Base-by-base conservation (phyloP, 92 coral and sea anemone species). In the Porites evermanni region DNA sequence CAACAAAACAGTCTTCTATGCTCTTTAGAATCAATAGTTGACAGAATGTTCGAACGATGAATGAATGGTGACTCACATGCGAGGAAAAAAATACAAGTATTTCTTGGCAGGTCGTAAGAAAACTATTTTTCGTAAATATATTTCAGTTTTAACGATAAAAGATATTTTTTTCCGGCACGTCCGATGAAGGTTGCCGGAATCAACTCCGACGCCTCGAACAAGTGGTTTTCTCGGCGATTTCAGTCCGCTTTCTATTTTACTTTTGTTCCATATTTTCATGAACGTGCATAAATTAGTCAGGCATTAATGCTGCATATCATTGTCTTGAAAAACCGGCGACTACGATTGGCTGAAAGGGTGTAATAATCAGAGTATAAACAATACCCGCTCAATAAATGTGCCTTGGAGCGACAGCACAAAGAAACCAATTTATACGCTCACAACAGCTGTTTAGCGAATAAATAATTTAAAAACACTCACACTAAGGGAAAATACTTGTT, bases 361-460 rank as follows among this genome's bases (percentile, higher is more conserved):
- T 81, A 81, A 77, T 91, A 64, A 77, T 74, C 79, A 64, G 59
- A 81, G 53, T 66, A 87, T 83, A 87, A 91, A 91, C 91, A 91
- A 72, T 47, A 83, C 78, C 76, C 72, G 73, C 72, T 54, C 18
- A 77, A 23, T 84, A 68, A 84, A 84, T 84, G 88, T 74, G 19
- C 32, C 67, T 66, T 53, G 23, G 83, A 65, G 73, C 17, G 73
- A 76, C 76, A 83, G 70, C 18, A 73, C 87, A 84, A 84, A 76
- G 65, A 76, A 84, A 64, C 69, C 75, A 75, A 75, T 76, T 75
- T 84, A 53, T 75, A 53, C 61, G 87, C 87, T 64, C 63, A 14
- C 44, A 75, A 65, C 88, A 84, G 88, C 88, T 84, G 88, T 84
- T 84, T 68, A 59, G 75, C 75, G 52, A 44, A 64, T 84, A 65